Evolutionary conservation across 1,140 invertebrate genomes (phyloP).

Genomic region (Halictus rubicundus): DNA sequence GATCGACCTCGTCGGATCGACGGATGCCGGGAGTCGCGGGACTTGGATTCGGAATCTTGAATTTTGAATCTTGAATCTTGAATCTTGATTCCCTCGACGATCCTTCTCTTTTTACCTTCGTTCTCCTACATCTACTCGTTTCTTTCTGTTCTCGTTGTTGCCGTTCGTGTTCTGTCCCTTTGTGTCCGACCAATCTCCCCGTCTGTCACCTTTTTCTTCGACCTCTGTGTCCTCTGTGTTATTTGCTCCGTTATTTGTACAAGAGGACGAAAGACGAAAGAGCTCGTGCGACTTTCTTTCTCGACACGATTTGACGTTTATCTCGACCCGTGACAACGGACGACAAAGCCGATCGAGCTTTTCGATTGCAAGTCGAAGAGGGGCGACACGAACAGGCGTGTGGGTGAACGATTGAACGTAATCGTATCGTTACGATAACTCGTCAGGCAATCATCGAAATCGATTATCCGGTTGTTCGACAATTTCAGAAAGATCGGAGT

Average conservation of each 20-base stretch:
- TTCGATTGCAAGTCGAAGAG: constrained; percentile 27
- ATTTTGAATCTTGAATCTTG: not conserved
- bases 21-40: no score
- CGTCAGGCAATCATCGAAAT: not conserved
- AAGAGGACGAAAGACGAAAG: not conserved
- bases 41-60: no score
- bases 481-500: not conserved
- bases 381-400: not conserved
- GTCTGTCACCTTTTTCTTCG: no score
- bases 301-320: constrained; percentile 12
- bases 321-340: constrained; percentile 32
- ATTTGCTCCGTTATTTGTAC: not conserved
- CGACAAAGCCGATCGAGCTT: constrained; percentile 20
- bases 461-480: not conserved
- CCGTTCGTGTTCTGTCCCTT: not conserved
- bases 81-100: not conserved
- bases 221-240: not conserved
- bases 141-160: not conserved
- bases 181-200: not conserved
- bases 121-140: not conserved
- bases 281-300: not conserved
- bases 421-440: not conserved
- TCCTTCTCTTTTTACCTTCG: not conserved
- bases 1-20: no score
- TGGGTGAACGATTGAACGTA: not conserved